These are phyloP conservation scores for Cephalopterus ornatus DNA, from an alignment of 2,113 vertebrate genomes.

Conservation along the genomic window DNA sequence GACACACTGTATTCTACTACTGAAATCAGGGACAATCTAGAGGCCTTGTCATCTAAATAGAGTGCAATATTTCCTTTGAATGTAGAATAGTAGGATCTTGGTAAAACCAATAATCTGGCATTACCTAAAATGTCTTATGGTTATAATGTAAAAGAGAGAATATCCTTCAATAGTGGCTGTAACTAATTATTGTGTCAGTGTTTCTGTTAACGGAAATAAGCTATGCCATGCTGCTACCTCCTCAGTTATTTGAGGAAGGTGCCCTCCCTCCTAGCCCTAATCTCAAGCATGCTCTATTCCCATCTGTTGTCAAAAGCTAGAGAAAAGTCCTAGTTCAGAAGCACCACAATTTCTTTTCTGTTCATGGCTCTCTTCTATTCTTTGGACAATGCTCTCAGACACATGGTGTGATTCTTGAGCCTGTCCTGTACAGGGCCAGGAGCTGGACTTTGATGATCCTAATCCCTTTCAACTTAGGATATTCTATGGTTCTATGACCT, in stretches of 20 bases:
- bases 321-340: neutral
- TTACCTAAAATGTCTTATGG: neutral
- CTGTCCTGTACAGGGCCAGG: neutral
- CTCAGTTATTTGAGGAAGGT: neutral
- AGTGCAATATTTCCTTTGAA: neutral
- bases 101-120: neutral
- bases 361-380: neutral
- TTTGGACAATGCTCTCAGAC: rapidly evolving
- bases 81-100: neutral
- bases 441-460: neutral
- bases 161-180: neutral
- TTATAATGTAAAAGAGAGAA: neutral
- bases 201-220: neutral
- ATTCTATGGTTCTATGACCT: neutral
- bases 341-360: neutral
- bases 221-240: neutral
- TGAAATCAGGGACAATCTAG: neutral
- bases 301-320: neutral
- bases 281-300: neutral
- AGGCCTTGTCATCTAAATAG: too few relatives aligned
- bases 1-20: neutral
- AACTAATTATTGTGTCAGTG: too few relatives aligned
- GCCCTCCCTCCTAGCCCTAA: neutral
- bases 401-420: neutral
- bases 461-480: neutral